Evolutionary conservation across 2,113 vertebrate species (phyloP).

Genomic region (Vidua macroura): DNA sequence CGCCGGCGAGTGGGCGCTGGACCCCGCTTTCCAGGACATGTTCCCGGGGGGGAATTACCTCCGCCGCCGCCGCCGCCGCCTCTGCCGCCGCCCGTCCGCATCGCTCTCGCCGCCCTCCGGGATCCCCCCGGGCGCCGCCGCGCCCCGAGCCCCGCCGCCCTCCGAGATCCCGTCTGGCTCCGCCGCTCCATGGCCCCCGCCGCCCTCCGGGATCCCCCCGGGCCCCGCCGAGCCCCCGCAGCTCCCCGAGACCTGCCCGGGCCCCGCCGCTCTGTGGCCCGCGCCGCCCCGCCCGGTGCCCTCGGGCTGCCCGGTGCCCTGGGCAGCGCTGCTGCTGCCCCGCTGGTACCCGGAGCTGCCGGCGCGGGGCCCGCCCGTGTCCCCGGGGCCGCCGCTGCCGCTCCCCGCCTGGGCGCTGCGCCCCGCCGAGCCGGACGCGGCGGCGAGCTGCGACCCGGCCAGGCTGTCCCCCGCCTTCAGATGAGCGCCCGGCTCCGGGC

Average conservation of each 20-base stretch:
- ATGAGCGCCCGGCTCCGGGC: not conserved
- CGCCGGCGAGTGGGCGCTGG: no score
- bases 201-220: not conserved
- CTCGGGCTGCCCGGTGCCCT: not conserved
- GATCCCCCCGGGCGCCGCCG: no score
- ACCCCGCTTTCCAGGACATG: no score
- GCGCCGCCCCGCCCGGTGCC: not conserved
- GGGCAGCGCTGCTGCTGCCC: not conserved
- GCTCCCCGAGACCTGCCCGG: not conserved
- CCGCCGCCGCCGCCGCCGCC: no score
- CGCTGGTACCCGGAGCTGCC: not conserved
- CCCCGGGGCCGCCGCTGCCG: not conserved
- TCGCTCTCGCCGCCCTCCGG: no score
- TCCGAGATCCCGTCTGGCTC: no score
- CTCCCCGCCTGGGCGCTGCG: not conserved
- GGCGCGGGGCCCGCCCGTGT: not conserved
- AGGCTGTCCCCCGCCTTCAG: not conserved
- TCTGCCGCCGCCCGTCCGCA: no score
- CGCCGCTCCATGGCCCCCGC: no score
- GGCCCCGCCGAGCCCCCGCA: not conserved
- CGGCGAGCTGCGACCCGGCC: fast-evolving
- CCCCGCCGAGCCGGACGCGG: not conserved
- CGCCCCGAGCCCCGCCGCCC: not conserved
- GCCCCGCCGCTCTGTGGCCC: not conserved
- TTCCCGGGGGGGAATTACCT: no score